Percentiles rank a stretch among this genome's conserved stretches.
These are phyloP conservation scores for Leptinotarsa texana DNA, from an alignment of 1,140 invertebrate genomes.

Conservation along the genomic window DNA sequence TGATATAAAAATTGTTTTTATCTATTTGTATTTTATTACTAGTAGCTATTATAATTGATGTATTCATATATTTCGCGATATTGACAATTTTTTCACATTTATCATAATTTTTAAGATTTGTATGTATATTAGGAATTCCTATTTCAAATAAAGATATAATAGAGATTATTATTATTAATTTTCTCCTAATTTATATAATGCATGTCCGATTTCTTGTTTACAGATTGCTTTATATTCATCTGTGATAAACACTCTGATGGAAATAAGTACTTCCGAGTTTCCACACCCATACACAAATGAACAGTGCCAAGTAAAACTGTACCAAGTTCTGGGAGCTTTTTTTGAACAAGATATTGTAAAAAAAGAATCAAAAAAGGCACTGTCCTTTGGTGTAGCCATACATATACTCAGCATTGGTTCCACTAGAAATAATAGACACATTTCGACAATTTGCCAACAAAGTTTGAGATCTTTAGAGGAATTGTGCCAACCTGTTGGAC, in stretches of 20 bases:
- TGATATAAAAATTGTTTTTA: too few relatives aligned
- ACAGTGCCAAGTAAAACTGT: conserved; percentile 35
- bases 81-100: too few relatives aligned
- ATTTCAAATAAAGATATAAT: too few relatives aligned
- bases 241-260: conserved; percentile 25
- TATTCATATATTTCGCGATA: too few relatives aligned
- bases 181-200: too few relatives aligned
- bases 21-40: too few relatives aligned
- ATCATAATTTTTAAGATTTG: too few relatives aligned
- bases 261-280: conserved; percentile 25
- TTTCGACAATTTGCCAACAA: conserved; percentile 24
- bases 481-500: conserved; percentile 37
- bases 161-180: too few relatives aligned
- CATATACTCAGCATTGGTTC: conserved; percentile 31
- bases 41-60: too few relatives aligned
- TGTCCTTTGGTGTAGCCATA: conserved; percentile 31
- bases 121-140: too few relatives aligned
- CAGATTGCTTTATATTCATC: conserved; percentile 27
- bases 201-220: too few relatives aligned
- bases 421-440: conserved; percentile 25
- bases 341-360: conserved; percentile 33
- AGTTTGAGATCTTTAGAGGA: conserved; percentile 28
- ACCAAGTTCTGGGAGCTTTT: conserved; percentile 36
- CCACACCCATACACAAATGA: conserved; percentile 33
- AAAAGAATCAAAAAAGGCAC: not conserved